Percentiles rank a stretch among this genome's conserved stretches.
These are phyloP conservation scores for Diarsia dahlii DNA, from an alignment of 2,888 invertebrate genomes.

Conservation along the genomic window DNA sequence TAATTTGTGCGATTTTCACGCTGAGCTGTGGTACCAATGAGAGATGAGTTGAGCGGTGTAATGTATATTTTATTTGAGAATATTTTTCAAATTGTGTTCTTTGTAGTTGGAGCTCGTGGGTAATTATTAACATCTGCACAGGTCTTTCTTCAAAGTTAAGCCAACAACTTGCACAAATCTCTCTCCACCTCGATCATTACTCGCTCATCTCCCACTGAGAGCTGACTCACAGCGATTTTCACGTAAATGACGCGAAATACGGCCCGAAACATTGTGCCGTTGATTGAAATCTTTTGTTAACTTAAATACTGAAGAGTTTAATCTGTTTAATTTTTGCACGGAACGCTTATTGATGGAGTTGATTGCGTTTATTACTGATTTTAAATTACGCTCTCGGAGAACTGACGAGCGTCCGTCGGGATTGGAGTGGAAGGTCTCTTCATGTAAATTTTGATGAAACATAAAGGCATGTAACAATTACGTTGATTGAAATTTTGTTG, in stretches of 20 bases:
- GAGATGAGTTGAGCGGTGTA: conserved; percentile 15
- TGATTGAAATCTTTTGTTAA: conserved; percentile 73
- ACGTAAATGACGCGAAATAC: conserved; percentile 69
- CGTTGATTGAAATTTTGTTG: neutral
- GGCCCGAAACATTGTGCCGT: conserved; percentile 60
- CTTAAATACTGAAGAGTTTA: conserved; percentile 59
- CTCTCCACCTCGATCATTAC: conserved; percentile 35
- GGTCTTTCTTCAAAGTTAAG: no score
- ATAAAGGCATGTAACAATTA: conserved; percentile 2
- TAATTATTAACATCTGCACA: no score
- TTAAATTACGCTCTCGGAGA: conserved; percentile 39
- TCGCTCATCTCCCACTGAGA: conserved; percentile 44
- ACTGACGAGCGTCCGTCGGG: neutral
- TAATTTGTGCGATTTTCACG: conserved; percentile 71
- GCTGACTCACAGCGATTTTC: conserved; percentile 37
- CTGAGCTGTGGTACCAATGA: conserved; percentile 20
- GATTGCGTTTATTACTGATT: conserved; percentile 58
- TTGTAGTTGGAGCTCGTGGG: neutral
- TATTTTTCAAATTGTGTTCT: neutral
- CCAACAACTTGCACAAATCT: neutral
- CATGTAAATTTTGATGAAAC: conserved; percentile 26
- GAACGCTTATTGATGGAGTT: conserved; percentile 50
- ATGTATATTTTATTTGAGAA: neutral
- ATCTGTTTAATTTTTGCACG: conserved; percentile 51
- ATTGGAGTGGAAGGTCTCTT: conserved; percentile 11